phyloP scores from a whole-genome alignment of 2,113 vertebrate genomes.

The Clarias macrocephalus region DNA sequence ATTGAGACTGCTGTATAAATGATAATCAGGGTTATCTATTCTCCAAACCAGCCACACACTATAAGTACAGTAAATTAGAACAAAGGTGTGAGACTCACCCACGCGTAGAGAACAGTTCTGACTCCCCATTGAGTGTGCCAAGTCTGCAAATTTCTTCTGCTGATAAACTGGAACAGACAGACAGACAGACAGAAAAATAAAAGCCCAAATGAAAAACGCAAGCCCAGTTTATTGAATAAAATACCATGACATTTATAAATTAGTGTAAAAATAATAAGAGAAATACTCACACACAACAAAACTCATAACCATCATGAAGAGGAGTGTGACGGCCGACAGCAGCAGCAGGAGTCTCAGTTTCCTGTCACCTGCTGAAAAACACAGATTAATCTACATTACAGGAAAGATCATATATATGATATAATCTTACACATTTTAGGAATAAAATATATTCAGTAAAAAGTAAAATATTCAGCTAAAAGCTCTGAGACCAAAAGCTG shows the following conservation, averaged over 20 bases:
- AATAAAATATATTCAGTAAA: too few species aligned
- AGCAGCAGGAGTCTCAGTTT: neutral
- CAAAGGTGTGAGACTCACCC: neutral
- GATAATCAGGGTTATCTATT: neutral
- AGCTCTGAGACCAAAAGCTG: too few species aligned
- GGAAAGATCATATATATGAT: neutral
- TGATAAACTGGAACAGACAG: neutral
- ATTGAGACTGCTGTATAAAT: neutral
- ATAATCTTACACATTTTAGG: neutral
- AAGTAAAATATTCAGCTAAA: too few species aligned
- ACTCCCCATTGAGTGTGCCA: neutral
- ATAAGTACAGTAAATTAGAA: neutral
- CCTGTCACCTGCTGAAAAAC: neutral
- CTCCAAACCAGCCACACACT: neutral
- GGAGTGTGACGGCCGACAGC: neutral
- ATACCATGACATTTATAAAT: neutral
- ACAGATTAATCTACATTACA: neutral
- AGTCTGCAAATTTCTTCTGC: slow-evolving; percentile 5
- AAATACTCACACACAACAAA: neutral
- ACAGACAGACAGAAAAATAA: too few species aligned
- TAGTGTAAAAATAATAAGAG: neutral
- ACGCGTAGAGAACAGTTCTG: neutral
- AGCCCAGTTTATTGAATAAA: neutral
- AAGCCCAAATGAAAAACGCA: too few species aligned
- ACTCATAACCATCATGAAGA: neutral